These are phyloP conservation scores for Rhinatrema bivittatum DNA, from an alignment of 2,797 vertebrate genomes.

Conservation along the genomic window DNA sequence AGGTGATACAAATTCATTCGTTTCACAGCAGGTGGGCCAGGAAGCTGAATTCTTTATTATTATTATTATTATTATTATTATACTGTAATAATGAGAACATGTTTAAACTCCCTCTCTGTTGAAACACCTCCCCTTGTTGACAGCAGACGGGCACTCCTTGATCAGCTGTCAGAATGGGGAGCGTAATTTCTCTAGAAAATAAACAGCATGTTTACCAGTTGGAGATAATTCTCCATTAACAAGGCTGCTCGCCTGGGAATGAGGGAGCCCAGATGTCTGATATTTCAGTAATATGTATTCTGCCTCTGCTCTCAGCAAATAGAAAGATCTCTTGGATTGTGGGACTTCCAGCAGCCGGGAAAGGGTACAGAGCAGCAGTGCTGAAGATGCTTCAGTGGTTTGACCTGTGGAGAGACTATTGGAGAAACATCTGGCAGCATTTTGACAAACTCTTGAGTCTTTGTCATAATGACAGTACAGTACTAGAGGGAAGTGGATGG, in stretches of 20 bases:
- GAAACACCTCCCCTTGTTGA: slow-evolving; percentile 66
- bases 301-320: too few relatives aligned
- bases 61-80: slow-evolving; percentile 50
- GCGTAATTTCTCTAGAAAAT: slow-evolving; percentile 59
- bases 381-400: too few relatives aligned
- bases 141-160: slow-evolving; percentile 63
- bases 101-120: slow-evolving; percentile 67
- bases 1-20: slow-evolving; percentile 61
- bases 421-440: too few relatives aligned
- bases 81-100: slow-evolving; percentile 74
- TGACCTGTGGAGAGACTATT: too few relatives aligned
- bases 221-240: slow-evolving; percentile 63
- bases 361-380: too few relatives aligned
- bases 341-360: too few relatives aligned
- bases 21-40: slow-evolving; percentile 54
- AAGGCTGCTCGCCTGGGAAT: slow-evolving; percentile 37
- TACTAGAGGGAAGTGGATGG: too few relatives aligned
- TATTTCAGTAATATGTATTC: too few relatives aligned
- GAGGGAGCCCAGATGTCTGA: slow-evolving; percentile 53
- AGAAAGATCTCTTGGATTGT: too few relatives aligned
- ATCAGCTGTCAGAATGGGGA: slow-evolving; percentile 66
- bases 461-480: too few relatives aligned
- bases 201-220: slow-evolving; percentile 62
- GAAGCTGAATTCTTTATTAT: slow-evolving; percentile 51
- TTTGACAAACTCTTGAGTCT: too few relatives aligned